phyloP scores from a whole-genome alignment of 2,797 vertebrate species.

The Enteromius anoplus region DNA sequence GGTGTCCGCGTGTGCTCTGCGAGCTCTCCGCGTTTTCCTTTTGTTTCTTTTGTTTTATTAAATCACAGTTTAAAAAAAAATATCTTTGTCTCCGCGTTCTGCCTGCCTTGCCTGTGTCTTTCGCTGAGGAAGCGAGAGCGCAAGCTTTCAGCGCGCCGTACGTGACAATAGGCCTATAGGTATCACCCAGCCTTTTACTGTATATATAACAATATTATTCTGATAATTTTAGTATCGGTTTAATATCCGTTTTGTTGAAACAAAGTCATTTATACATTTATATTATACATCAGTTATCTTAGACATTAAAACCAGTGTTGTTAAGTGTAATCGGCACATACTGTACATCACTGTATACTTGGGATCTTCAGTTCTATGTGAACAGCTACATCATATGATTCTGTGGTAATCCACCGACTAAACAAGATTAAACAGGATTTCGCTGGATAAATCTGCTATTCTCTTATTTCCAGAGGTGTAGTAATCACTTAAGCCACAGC shows the following conservation, averaged over 20 bases:
- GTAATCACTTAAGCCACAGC: slow-evolving; percentile 51
- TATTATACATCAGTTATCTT: not conserved
- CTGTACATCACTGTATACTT: slow-evolving; percentile 4
- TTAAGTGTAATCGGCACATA: not conserved
- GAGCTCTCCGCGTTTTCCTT: no score
- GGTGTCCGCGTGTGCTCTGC: no score
- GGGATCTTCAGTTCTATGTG: slow-evolving; percentile 29
- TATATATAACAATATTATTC: not conserved
- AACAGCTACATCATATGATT: slow-evolving; percentile 3
- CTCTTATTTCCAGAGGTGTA: slow-evolving; percentile 47
- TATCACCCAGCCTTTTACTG: not conserved
- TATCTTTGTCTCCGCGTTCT: no score
- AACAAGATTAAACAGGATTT: slow-evolving; percentile 48
- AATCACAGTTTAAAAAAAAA: no score
- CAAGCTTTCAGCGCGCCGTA: no score
- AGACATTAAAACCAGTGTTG: not conserved
- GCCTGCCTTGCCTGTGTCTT: no score
- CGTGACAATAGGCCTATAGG: no score
- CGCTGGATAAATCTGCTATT: slow-evolving; percentile 42
- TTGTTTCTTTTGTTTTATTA: no score
- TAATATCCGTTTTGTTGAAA: no score
- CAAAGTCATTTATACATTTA: not conserved
- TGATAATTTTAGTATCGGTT: no score
- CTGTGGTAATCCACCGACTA: slow-evolving; percentile 39
- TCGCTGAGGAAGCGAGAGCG: no score